phyloP scores from a whole-genome alignment of 2,888 invertebrate species.

The Lithophane semibrunnea region DNA sequence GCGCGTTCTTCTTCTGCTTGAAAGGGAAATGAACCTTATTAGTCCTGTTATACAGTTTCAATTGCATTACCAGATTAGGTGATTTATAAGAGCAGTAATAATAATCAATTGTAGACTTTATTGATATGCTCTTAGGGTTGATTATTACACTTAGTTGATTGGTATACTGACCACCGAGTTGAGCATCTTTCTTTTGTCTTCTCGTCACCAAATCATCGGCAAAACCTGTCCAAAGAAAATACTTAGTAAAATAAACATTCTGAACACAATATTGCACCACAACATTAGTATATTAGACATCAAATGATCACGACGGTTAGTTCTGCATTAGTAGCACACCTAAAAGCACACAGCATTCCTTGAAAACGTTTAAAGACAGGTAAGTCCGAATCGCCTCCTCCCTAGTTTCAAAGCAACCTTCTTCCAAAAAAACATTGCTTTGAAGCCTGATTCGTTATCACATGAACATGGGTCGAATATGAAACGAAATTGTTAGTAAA shows the following conservation, averaged over 20 bases:
- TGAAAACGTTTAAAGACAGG: conserved; percentile 77
- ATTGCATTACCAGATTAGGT: neutral
- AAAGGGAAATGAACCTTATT: conserved; percentile 68
- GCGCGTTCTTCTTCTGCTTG: conserved; percentile 95
- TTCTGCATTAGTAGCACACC: conserved; percentile 87
- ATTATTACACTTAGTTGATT: conserved; percentile 4
- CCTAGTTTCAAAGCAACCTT: conserved; percentile 55
- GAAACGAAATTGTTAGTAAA: conserved; percentile 38
- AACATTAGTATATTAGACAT: conserved; percentile 80
- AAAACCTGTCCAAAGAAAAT: conserved; percentile 82
- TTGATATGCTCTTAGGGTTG: neutral
- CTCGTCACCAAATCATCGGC: conserved; percentile 89
- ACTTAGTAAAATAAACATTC: conserved; percentile 47
- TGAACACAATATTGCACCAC: conserved; percentile 18
- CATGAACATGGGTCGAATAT: conserved; percentile 26
- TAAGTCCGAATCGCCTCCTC: conserved; percentile 77
- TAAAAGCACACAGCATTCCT: conserved; percentile 87
- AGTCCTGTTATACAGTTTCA: conserved; percentile 1
- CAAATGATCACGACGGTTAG: conserved; percentile 77
- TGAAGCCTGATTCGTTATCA: conserved; percentile 50
- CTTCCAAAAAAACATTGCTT: conserved; percentile 33
- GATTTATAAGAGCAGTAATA: neutral
- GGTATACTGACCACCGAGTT: conserved; percentile 85
- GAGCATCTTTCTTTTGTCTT: conserved; percentile 89
- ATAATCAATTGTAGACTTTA: neutral